Base-by-base conservation (phyloP, 1,140 invertebrate genomes). In the Paralvinella palmiformis region DNA sequence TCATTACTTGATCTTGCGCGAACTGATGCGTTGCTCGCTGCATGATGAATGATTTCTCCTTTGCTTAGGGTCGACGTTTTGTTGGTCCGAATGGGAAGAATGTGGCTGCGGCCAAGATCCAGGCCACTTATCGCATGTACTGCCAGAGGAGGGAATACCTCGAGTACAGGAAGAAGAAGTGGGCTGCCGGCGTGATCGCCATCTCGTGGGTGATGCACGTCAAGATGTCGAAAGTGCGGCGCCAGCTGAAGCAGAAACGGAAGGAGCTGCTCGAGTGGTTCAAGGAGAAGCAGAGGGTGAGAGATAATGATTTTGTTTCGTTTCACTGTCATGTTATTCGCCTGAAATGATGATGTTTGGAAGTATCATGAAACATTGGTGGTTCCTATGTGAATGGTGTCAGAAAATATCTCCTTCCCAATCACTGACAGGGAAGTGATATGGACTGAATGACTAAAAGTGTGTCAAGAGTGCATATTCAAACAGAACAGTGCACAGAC, bases 171-270 rank as follows among this genome's bases (percentile, higher is more conserved):
- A 68, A 69, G 20, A 71, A 72, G 66, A 80, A 80, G 63, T 81
- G 79, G 78, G 78, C 80, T 10, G 73, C 79, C n/a, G 77, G 79
- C 50, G 78, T 81, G 17, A 79, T 81, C 66, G 79, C 77, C 22
- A 74, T 80, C 10, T 75, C 76, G 2, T 81, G 80, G 80, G 72
- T 80, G 29, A 77, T 80, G 73, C 72, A 75, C 59, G 71, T 81
- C 33, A 80, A 79, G 69, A 75, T 79, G 73, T 62, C 71, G 31
- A 74, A 74, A 65, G 73, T 79, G 52, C 66, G 73, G 60, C 61
- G 72, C 27, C 73, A 78, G 65, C 67, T 81, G 20, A 73, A 73
- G 64, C 61, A 68, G 10, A 75, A 71, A 5, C 62, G 78, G 20
- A 31, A 67, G 27, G 72, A 73, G 31, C 73, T 80, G 13, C 65